A percentile compares a stretch with the other conserved stretches of the same genome.
phyloP scores from a whole-genome alignment of 2,888 invertebrate species.

The Cheilosia pagana region DNA sequence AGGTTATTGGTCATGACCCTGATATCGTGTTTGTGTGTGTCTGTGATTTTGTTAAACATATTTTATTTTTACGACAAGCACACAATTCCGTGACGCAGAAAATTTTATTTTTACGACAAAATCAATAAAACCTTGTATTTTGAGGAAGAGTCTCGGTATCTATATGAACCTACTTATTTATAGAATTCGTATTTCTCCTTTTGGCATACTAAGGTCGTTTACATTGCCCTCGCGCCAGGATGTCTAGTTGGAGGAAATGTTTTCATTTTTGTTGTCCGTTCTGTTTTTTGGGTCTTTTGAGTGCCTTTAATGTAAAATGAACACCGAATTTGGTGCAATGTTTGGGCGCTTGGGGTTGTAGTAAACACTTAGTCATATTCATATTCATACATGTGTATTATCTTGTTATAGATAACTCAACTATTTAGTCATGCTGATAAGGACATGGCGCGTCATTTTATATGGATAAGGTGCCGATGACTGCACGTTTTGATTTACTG shows the following conservation, averaged over 20 bases:
- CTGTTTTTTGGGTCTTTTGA: neutral
- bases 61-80: neutral
- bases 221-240: constrained; percentile 44
- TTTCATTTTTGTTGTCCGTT: neutral
- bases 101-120: constrained; percentile 29
- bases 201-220: constrained; percentile 37
- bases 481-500: too few species aligned
- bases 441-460: too few species aligned
- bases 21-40: neutral
- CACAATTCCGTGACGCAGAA: constrained; percentile 29
- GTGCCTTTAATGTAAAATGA: neutral
- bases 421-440: too few species aligned
- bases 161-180: constrained; percentile 33
- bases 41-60: neutral
- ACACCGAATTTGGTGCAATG: neutral
- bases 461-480: too few species aligned
- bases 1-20: constrained; percentile 46
- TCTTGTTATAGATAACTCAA: too few species aligned
- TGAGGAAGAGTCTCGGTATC: neutral
- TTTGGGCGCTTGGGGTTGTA: too few species aligned
- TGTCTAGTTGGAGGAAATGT: constrained; percentile 39
- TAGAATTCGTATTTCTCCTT: constrained; percentile 20
- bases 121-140: constrained; percentile 35
- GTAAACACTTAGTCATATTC: too few species aligned
- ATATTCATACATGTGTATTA: too few species aligned